Base-by-base conservation (phyloP, 2,888 invertebrate genomes). In the Scrobipalpa atriplicella region DNA sequence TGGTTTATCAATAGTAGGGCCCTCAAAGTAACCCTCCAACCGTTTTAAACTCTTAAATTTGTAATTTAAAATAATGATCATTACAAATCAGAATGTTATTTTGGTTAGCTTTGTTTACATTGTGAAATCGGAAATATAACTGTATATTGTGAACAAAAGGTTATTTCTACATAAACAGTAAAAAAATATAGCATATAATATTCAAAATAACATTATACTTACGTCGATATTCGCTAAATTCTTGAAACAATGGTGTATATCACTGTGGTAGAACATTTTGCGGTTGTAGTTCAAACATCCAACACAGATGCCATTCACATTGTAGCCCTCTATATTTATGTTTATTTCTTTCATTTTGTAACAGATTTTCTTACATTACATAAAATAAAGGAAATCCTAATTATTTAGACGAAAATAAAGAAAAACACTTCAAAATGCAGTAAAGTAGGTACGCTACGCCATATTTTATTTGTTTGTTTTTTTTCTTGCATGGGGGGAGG, bases 311-410 rank as follows among this genome's bases (percentile, higher is more conserved):
- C 92, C 92, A 61, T 92, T 92, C 36, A 91, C 92, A 75, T 92
- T 92, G 67, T 86, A 92, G 1, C 92, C 92, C 75, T 92, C 92
- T 62, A 92, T 92, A 73, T 92, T 91, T 72, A 92, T 92, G 65
- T 92, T 87, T 41, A 92, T 85, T 83, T 92, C 92, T 72, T 79
- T 87, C 90, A 91, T 90, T 79, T 78, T 83, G 21, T 3, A 56
- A 29, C 13, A 5, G 29, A 47, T 56, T 56, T 54, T 9, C 3
- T 19, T 18, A 6, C 29, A 29, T 56, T 6, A 56, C 54, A 21
- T 21, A 6, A 9, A 29, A 21, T 21, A 6, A 9, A 29, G 54
- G 11, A 56, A 21, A 21, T 56, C n/a, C 0, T 47, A 10, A 5
- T 47, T 10, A 16, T n/a, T n/a, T 47, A n/a, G n/a, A 47, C n/a